Evolutionary conservation across 1,140 invertebrate species (phyloP), one percentile per base, ranked within the genome.

Genomic region (Ruditapes philippinarum): DNA sequence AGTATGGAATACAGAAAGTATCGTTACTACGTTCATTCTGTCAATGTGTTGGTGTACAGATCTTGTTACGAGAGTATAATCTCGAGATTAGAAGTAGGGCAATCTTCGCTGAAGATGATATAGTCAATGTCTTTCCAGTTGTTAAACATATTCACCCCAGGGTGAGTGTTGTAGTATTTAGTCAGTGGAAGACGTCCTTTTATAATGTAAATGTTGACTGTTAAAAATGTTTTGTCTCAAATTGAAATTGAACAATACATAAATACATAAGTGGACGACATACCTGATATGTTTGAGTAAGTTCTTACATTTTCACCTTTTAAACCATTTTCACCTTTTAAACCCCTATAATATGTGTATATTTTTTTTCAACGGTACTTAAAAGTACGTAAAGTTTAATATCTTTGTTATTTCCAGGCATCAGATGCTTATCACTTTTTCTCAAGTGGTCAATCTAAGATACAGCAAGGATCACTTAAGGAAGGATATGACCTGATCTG

Each of bases 341-440:
- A n/a, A n/a, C n/a, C n/a, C n/a, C n/a, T n/a, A n/a, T n/a, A n/a
- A n/a, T n/a, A n/a, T n/a, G n/a, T n/a, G n/a, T n/a, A n/a, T n/a
- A n/a, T n/a, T n/a, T n/a, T n/a, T n/a, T n/a, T n/a, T n/a, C n/a
- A n/a, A n/a, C n/a, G n/a, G n/a, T n/a, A n/a, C n/a, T n/a, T n/a
- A n/a, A n/a, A n/a, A n/a, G n/a, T n/a, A n/a, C n/a, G n/a, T n/a
- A n/a, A n/a, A n/a, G n/a, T n/a, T n/a, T n/a, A n/a, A n/a, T n/a
- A n/a, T n/a, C n/a, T n/a, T n/a, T n/a, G n/a, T 45, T 70, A 22
- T 94, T 91, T 96, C 40, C 92, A 98, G 97, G 98, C 99, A 25
- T 98, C 98, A 12, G 99, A 99, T 96, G 99, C 99, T 1, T 99
- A 98, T 95, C 99, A 99, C 93, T 99, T 99, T 96, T 99, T 99